Percentiles rank a stretch among this genome's conserved stretches.
These are phyloP conservation scores for Liparis tanakae DNA, from an alignment of 2,797 vertebrate species.

Conservation along the genomic window DNA sequence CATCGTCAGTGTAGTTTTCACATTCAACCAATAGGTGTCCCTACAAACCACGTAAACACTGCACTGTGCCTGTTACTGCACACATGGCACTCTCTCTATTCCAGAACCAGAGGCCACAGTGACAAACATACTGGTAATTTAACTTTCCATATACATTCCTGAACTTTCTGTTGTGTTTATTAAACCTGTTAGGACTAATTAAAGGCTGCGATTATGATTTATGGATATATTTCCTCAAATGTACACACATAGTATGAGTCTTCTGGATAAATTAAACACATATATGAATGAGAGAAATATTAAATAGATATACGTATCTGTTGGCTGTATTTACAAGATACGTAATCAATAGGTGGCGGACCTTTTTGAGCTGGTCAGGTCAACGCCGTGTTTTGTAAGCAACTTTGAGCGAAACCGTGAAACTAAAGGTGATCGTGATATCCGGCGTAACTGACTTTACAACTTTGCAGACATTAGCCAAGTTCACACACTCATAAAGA, in stretches of 20 bases:
- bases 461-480: conserved; percentile 6
- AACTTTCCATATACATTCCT: conserved; percentile 18
- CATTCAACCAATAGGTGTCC: conserved; percentile 91
- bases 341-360: neutral
- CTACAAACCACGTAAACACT: conserved; percentile 89
- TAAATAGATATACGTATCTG: neutral
- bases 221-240: neutral
- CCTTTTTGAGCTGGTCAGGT: neutral
- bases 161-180: conserved; percentile 29
- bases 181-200: neutral
- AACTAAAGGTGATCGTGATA: conserved; percentile 11
- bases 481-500: conserved; percentile 29
- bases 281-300: neutral
- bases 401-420: neutral
- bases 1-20: conserved; percentile 81
- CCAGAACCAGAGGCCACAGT: conserved; percentile 57
- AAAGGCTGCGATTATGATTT: neutral
- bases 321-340: neutral
- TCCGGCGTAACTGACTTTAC: neutral
- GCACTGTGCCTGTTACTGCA: conserved; percentile 37
- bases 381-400: neutral
- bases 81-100: conserved; percentile 53
- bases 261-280: neutral
- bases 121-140: conserved; percentile 26
- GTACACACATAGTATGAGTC: neutral